These are phyloP conservation scores for Toxotes lorentzi DNA, from an alignment of 2,797 vertebrate genomes.

Conservation along the genomic window DNA sequence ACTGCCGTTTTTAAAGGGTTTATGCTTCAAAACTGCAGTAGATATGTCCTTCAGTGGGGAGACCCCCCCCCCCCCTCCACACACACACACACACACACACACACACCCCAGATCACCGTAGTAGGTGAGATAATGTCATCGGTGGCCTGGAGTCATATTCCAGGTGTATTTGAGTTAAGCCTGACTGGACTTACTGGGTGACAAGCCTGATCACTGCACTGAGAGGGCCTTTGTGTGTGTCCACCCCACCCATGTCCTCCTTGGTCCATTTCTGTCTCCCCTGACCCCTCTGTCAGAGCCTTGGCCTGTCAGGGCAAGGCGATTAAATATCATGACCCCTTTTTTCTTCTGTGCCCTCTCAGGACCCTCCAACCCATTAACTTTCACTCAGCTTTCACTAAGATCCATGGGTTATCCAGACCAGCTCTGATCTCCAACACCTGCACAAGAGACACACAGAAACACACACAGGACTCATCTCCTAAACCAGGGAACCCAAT, in stretches of 20 bases:
- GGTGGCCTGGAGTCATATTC: constrained; percentile 55
- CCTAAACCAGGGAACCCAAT: constrained; percentile 29
- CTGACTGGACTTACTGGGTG: constrained; percentile 59
- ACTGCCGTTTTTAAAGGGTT: constrained; percentile 37
- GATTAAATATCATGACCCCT: constrained; percentile 82
- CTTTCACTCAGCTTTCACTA: constrained; percentile 80
- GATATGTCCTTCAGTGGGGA: constrained; percentile 35
- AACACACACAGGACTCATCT: constrained; percentile 20
- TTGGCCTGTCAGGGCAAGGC: constrained; percentile 67
- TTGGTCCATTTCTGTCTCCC: constrained; percentile 57
- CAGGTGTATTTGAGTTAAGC: constrained; percentile 58
- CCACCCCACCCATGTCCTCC: constrained; percentile 66
- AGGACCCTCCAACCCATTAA: constrained; percentile 77
- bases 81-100: too few relatives aligned
- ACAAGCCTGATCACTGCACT: constrained; percentile 69
- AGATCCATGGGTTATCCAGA: constrained; percentile 60
- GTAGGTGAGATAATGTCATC: constrained; percentile 48
- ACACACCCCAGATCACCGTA: constrained; percentile 18
- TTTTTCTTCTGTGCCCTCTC: constrained; percentile 59
- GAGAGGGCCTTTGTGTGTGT: constrained; percentile 73
- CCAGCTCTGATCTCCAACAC: constrained; percentile 71
- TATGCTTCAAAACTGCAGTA: constrained; percentile 9
- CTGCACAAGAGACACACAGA: constrained; percentile 67
- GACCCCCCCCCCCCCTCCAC: not conserved
- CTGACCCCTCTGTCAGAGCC: constrained; percentile 76